Conservation (phyloP, 1,140 invertebrate species). For the Gryon sp. region DNA sequence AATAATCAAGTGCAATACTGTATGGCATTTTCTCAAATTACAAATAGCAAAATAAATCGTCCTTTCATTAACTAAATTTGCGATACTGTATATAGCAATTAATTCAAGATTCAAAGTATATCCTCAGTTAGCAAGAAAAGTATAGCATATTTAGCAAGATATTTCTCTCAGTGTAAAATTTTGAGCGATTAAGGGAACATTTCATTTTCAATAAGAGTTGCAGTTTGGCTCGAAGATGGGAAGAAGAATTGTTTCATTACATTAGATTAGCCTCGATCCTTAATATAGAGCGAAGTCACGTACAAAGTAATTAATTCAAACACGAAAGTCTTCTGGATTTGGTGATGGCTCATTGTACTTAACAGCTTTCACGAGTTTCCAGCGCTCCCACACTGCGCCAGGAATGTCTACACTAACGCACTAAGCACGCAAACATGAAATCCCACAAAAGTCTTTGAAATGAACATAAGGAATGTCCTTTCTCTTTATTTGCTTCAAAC, state of each 20-base stretch:
- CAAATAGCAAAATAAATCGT: no score
- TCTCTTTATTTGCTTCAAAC: slow-evolving; percentile 60
- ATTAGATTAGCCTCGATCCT: neutral
- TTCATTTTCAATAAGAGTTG: slow-evolving; percentile 28
- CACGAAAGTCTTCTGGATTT: slow-evolving; percentile 51
- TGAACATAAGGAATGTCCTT: slow-evolving; percentile 62
- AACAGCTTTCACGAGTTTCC: slow-evolving; percentile 58
- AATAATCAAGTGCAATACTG: no score
- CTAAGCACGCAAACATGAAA: slow-evolving; percentile 52
- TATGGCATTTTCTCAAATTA: no score
- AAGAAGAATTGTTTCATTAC: slow-evolving; percentile 1
- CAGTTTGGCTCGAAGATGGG: no score
- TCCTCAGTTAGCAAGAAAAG: no score
- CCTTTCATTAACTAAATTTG: no score
- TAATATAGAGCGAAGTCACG: slow-evolving; percentile 22
- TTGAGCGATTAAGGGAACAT: no score
- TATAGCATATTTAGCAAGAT: no score
- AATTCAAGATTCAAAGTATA: no score
- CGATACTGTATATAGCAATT: no score
- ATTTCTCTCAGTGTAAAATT: no score
- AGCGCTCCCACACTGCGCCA: slow-evolving; percentile 43
- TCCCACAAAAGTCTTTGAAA: slow-evolving; percentile 61
- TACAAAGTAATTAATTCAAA: slow-evolving; percentile 31
- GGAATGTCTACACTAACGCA: slow-evolving; percentile 49
- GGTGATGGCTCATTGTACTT: slow-evolving; percentile 53